Evolutionary conservation across 2,888 invertebrate species (phyloP).

Genomic region (Erebia ligea): DNA sequence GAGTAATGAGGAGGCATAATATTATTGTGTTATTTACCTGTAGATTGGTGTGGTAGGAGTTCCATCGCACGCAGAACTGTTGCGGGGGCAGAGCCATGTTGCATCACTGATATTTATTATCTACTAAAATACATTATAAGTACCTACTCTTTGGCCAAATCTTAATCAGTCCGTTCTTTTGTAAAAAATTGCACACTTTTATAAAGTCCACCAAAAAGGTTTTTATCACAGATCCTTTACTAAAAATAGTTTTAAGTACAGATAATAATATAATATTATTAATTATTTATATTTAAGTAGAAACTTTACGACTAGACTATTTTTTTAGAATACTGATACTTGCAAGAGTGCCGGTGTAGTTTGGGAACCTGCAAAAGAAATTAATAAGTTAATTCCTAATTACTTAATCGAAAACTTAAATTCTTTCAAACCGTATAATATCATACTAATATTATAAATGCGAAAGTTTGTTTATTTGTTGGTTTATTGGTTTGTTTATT

Average conservation of each 20-base stretch:
- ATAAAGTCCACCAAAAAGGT: slow-evolving; percentile 48
- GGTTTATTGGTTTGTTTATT: too few relatives aligned
- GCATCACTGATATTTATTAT: slow-evolving; percentile 41
- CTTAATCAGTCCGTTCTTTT: slow-evolving; percentile 42
- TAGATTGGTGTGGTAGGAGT: slow-evolving; percentile 91
- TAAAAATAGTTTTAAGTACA: slow-evolving; percentile 69
- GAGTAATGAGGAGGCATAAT: background rate
- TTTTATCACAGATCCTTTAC: slow-evolving; percentile 62
- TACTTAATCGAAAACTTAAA: too few relatives aligned
- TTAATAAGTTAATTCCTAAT: background rate
- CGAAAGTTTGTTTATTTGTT: too few relatives aligned
- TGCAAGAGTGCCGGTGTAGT: slow-evolving; percentile 34
- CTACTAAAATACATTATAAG: slow-evolving; percentile 49
- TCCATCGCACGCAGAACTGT: slow-evolving; percentile 91
- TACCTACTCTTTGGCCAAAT: slow-evolving; percentile 64
- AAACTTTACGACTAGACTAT: slow-evolving; percentile 77
- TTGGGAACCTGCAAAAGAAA: slow-evolving; percentile 46
- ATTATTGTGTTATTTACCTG: slow-evolving; percentile 69
- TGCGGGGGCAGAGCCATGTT: slow-evolving; percentile 82
- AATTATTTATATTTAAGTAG: slow-evolving; percentile 61
- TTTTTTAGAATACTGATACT: slow-evolving; percentile 66
- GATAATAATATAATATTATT: slow-evolving; percentile 43
- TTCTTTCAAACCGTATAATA: too few relatives aligned
- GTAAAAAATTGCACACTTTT: slow-evolving; percentile 60
- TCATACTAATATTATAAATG: too few relatives aligned